A percentile compares a stretch with the other conserved stretches of the same genome.
These are phyloP conservation scores for Plotosus lineatus DNA, from an alignment of 2,113 vertebrate species.

Conservation along the genomic window DNA sequence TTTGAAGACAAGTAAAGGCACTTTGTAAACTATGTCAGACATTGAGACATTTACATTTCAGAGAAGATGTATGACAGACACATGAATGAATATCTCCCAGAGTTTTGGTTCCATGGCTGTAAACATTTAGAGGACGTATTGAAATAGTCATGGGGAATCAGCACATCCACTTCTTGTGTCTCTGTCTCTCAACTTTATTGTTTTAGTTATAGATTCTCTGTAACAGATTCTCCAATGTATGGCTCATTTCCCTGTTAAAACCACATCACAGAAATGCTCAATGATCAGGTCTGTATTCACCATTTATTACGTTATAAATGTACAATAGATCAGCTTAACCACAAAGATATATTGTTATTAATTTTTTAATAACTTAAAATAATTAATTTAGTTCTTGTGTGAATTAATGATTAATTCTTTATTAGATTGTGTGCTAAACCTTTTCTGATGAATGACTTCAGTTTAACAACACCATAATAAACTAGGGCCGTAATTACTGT, in stretches of 20 bases:
- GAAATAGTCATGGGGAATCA: neutral
- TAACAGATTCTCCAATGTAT: neutral
- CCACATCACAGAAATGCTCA: neutral
- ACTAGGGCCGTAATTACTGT: too few species aligned
- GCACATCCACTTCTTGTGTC: neutral
- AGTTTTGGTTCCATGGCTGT: neutral
- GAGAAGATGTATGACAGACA: too few species aligned
- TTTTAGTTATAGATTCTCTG: neutral
- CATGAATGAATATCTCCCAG: too few species aligned
- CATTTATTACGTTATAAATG: neutral
- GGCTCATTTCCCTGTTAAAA: neutral
- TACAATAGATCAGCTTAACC: neutral
- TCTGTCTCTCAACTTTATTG: neutral
- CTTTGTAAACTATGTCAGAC: too few species aligned
- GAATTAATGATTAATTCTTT: neutral
- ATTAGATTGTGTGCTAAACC: neutral
- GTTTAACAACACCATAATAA: neutral
- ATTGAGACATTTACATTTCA: too few species aligned
- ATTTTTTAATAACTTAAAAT: too few species aligned
- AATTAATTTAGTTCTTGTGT: neutral
- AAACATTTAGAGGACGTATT: neutral
- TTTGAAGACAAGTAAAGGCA: too few species aligned
- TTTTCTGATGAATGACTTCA: neutral
- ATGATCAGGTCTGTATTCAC: neutral
- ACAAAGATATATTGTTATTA: neutral